Percentiles rank a stretch among this genome's conserved stretches.
These are phyloP conservation scores for Volucella bombylans DNA, from an alignment of 2,888 invertebrate species.

Conservation along the genomic window DNA sequence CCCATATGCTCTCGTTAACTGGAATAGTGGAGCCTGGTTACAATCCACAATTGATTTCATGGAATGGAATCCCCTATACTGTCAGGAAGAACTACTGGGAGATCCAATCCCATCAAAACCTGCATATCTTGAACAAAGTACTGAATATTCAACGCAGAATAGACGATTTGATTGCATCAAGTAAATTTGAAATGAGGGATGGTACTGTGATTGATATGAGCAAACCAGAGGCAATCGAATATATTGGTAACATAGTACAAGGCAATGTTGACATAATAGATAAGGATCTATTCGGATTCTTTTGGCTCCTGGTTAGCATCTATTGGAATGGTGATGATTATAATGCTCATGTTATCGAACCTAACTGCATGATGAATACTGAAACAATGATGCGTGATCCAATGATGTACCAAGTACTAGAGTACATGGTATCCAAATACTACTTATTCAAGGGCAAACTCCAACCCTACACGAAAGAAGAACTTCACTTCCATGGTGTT, in stretches of 20 bases:
- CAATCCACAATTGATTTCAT: conserved; percentile 85
- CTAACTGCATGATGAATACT: conserved; percentile 86
- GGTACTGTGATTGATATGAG: conserved; percentile 78
- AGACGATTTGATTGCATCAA: conserved; percentile 83
- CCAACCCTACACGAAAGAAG: conserved; percentile 85
- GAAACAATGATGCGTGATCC: conserved; percentile 89
- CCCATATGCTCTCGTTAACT: conserved; percentile 83
- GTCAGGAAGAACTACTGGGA: conserved; percentile 85
- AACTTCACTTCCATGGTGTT: conserved; percentile 86
- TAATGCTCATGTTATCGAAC: conserved; percentile 80
- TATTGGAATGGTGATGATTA: conserved; percentile 77
- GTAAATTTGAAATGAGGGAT: conserved; percentile 79
- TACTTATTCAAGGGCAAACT: conserved; percentile 85
- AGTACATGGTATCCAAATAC: conserved; percentile 85
- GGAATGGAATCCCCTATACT: conserved; percentile 87
- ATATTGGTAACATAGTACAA: conserved; percentile 84
- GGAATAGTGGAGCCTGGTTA: conserved; percentile 85
- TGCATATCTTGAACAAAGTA: conserved; percentile 77
- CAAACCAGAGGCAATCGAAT: conserved; percentile 83
- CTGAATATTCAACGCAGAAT: conserved; percentile 82
- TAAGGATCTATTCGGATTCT: conserved; percentile 78
- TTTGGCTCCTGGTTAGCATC: conserved; percentile 77
- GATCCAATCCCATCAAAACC: conserved; percentile 82
- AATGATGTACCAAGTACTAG: conserved; percentile 87
- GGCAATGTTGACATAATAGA: conserved; percentile 82